phyloP scores from a whole-genome alignment of 2,888 invertebrate species.

The Nomada fabriciana region DNA sequence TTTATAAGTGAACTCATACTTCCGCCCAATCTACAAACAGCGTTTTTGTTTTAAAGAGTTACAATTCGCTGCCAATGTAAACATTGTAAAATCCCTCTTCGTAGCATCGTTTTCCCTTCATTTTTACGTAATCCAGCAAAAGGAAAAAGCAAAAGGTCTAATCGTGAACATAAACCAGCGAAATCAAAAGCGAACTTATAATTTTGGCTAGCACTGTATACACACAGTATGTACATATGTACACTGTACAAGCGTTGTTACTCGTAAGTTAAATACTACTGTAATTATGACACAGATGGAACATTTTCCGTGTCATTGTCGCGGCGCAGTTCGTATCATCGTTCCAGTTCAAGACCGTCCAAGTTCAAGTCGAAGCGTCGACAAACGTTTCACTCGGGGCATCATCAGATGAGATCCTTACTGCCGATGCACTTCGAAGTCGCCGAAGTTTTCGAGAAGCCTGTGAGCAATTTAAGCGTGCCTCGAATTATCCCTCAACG shows the following conservation, averaged over 20 bases:
- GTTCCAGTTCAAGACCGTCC: constrained; percentile 73
- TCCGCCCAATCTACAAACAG: too few relatives aligned
- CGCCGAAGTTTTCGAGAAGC: constrained; percentile 79
- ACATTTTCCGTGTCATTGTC: constrained; percentile 74
- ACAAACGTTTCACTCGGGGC: constrained; percentile 82
- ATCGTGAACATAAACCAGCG: too few relatives aligned
- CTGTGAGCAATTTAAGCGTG: constrained; percentile 79
- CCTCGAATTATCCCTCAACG: constrained; percentile 79
- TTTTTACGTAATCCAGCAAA: too few relatives aligned
- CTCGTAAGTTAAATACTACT: not conserved
- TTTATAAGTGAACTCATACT: too few relatives aligned
- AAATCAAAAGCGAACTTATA: too few relatives aligned
- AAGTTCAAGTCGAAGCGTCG: constrained; percentile 81
- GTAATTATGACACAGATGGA: constrained; percentile 69
- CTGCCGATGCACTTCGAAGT: constrained; percentile 80
- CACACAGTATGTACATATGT: not conserved
- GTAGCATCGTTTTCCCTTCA: too few relatives aligned
- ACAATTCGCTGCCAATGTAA: too few relatives aligned
- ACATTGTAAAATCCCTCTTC: too few relatives aligned
- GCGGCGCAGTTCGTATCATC: constrained; percentile 77
- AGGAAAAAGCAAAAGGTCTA: too few relatives aligned
- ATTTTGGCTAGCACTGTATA: too few relatives aligned
- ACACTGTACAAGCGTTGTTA: not conserved
- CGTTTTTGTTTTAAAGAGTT: too few relatives aligned
- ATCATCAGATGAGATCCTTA: constrained; percentile 69